Conservation (phyloP, 2,888 invertebrate genomes). For the Rhagophthalmus giganteus region DNA sequence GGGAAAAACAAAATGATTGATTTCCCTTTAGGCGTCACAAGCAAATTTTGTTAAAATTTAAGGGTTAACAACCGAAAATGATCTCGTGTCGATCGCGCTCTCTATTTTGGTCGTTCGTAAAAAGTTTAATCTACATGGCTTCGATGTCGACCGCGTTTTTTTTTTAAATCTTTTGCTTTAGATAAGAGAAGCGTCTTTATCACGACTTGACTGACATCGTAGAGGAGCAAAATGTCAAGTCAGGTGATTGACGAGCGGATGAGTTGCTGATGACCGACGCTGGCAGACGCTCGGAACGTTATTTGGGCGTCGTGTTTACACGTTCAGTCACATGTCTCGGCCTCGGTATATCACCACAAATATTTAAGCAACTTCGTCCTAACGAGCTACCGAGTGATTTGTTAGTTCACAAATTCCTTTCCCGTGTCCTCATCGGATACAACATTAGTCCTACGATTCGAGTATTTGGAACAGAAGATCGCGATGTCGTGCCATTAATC, state of each 20-base stretch:
- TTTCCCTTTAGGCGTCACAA: too few species aligned
- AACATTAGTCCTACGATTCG: conserved; percentile 11
- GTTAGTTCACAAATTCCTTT: conserved; percentile 36
- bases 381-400: conserved; percentile 40
- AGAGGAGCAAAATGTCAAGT: conserved; percentile 5
- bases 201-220: conserved; percentile 7
- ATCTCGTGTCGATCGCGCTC: conserved; percentile 8
- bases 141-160: not conserved
- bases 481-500: conserved; percentile 10
- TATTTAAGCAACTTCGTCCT: conserved; percentile 33
- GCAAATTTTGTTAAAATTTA: not conserved
- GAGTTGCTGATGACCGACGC: conserved; percentile 29
- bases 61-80: conserved; percentile 16
- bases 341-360: conserved; percentile 35
- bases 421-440: conserved; percentile 23
- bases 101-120: conserved; percentile 5
- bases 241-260: conserved; percentile 24
- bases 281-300: conserved; percentile 24
- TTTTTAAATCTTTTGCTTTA: conserved; percentile 1
- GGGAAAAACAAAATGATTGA: too few species aligned
- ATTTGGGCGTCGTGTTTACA: conserved; percentile 33
- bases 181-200: conserved; percentile 11
- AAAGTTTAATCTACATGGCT: conserved; percentile 3
- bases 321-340: conserved; percentile 30
- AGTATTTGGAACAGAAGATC: not conserved